Conservation (phyloP, 2,113 vertebrate genomes). For the Brienomyrus brachyistius region DNA sequence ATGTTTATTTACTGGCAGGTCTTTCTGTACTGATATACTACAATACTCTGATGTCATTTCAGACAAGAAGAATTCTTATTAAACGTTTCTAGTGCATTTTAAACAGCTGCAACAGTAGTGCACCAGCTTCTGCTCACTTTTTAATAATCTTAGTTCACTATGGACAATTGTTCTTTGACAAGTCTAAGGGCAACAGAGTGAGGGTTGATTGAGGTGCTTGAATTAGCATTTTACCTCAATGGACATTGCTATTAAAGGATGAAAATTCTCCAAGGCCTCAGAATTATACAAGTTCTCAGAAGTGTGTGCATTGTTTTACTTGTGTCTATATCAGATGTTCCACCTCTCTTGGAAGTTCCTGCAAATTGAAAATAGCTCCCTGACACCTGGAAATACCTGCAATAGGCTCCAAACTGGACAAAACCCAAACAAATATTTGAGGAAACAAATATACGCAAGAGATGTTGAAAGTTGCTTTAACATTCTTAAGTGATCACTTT, state of each 20-base stretch:
- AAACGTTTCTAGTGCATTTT: not conserved
- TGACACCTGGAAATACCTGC: not conserved
- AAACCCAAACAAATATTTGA: not conserved
- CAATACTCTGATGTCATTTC: not conserved
- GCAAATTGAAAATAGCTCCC: not conserved
- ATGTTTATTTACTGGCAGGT: not conserved
- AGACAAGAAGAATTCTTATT: not conserved
- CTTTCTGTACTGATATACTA: not conserved
- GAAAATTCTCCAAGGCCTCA: not conserved
- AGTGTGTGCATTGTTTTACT: not conserved
- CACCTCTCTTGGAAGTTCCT: not conserved
- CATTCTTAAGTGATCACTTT: not conserved
- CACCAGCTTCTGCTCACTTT: not conserved
- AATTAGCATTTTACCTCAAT: not conserved
- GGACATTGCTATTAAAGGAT: not conserved
- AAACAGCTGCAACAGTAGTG: not conserved
- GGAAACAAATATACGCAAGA: not conserved
- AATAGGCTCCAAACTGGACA: not conserved
- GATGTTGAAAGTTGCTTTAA: not conserved
- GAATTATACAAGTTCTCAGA: not conserved
- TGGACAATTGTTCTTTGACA: not conserved
- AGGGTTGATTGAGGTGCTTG: not conserved
- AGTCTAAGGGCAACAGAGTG: not conserved
- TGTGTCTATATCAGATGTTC: not conserved
- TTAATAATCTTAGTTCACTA: not conserved